Conservation (phyloP, 1,140 invertebrate species). For the Bemisia tabaci region DNA sequence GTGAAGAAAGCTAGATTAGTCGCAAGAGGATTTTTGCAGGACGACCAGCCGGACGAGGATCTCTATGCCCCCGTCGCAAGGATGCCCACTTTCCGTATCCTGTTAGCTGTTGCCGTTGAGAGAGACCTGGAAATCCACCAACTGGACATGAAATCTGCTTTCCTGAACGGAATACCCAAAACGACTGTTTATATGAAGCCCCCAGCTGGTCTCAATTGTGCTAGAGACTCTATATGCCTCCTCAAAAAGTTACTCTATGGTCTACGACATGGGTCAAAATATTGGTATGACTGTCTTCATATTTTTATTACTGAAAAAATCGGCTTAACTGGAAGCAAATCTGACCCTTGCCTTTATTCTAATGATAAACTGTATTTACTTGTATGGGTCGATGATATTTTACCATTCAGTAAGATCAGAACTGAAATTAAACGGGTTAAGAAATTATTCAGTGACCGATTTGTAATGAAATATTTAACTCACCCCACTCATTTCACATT, state of each 20-base stretch:
- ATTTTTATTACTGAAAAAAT: constrained; percentile 14
- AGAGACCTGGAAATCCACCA: neutral
- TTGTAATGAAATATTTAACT: constrained; percentile 27
- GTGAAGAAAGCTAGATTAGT: neutral
- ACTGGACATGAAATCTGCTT: constrained; percentile 15
- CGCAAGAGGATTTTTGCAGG: constrained; percentile 1
- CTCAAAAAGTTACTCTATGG: constrained; percentile 25
- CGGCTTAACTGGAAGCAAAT: neutral
- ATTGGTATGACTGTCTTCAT: constrained; percentile 22
- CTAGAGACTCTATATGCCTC: constrained; percentile 16
- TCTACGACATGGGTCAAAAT: constrained; percentile 23
- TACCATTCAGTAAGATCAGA: neutral
- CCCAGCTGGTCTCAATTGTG: neutral
- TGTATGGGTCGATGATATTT: constrained; percentile 5
- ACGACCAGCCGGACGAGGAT: neutral
- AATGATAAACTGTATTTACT: neutral
- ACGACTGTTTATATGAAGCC: constrained; percentile 4
- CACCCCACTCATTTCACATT: constrained; percentile 24
- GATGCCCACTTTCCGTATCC: neutral
- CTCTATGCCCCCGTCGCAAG: constrained; percentile 2
- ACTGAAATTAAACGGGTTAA: neutral
- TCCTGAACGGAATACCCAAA: constrained; percentile 27
- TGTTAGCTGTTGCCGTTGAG: constrained; percentile 3
- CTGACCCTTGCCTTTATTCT: constrained; percentile 5
- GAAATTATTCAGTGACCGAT: constrained; percentile 21